Evolutionary conservation across 2,888 invertebrate species (phyloP), one percentile per base, ranked within the genome.

Genomic region (Acanthoscelides obtectus): DNA sequence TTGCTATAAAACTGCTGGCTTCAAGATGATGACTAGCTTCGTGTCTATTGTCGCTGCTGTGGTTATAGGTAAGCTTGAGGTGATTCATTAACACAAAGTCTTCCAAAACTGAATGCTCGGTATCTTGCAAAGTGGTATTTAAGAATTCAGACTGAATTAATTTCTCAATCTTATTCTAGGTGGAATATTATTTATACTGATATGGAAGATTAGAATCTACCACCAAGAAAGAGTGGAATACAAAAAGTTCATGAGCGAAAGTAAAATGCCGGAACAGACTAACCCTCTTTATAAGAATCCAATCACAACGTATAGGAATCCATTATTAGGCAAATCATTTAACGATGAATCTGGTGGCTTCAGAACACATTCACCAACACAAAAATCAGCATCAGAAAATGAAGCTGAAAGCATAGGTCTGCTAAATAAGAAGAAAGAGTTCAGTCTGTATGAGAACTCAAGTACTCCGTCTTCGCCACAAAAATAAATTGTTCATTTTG

Each of bases 281-380:
- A 91, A 91, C 81, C 92, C 92, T 0, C 79, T 92, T 72, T 92
- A 91, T 76, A 79, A 75, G 70, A 80, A 79, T 20, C 82, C 82
- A 0, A 77, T 81, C 25, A 75, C 75, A 6, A 72, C 71, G 3
- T 81, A 80, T 65, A 70, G 71, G 21, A 82, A 81, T 77, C 82
- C 82, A 0, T 75, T 79, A 75, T 69, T 75, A 65, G 64, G 69
- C 17, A 75, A 72, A 66, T 20, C 67, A 4, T 67, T 22, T 6
- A 67, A 22, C 12, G 45, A 12, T 12, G 45, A 45, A 12, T 45
- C 45, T 17, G 17, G 45, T 45, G 17, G 17, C 45, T 45, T 45
- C 45, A 12, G 8, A 45, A 12, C 17, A 45, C 45, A 45, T 45
- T 12, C 45, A 45, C 5, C 8, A 12, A 45, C 45, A 12, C 45